Base-by-base conservation (phyloP, 2,888 invertebrate genomes). In the Heliconius hortense region DNA sequence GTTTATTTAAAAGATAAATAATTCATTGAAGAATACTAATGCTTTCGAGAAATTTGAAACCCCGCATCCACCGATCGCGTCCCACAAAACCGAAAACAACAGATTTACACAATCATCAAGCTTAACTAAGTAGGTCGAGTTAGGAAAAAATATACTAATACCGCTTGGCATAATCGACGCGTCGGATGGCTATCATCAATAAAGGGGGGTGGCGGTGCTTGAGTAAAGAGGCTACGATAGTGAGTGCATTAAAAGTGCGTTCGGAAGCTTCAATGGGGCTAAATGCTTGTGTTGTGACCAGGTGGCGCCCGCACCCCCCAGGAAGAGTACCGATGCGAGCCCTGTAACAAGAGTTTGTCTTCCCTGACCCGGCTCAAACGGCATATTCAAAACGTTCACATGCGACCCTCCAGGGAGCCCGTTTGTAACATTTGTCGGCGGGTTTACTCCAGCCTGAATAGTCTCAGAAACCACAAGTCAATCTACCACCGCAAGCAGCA, bases 391-490 rank as follows among this genome's bases (percentile, higher is more conserved):
- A 97, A 97, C 95, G 97, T 97, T 87, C 97, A 97, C 95, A 97
- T 97, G 96, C 95, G 97, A 87, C 97, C 97, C 86, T 97, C 97
- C 90, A 96, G 97, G 95, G 97, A 97, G 94, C 97, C 97, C 83
- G 97, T 97, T 90, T 98, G 97, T 95, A 97, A 97, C 95, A 97
- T 97, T 90, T 98, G 97, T 95, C 97, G 97, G 93, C 96, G 97
- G 89, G 97, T 97, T 85, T 98, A 97, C 95, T 97, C 97, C 95
- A 97, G 97, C 89, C 95, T 97, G 87, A 97, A 97, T 95, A 97
- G 97, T 90, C 95, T 97, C 87, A 95, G 97, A 92, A 97, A 97
- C 95, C 97, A 97, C 95, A 97, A 97, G 96, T 97, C 97, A 93
- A 97, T 98, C 95, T 97, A 97, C 94, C 97, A 97, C 94, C 96